phyloP scores from a whole-genome alignment of 2,888 invertebrate species.

The Drosophila peninsularis region DNA sequence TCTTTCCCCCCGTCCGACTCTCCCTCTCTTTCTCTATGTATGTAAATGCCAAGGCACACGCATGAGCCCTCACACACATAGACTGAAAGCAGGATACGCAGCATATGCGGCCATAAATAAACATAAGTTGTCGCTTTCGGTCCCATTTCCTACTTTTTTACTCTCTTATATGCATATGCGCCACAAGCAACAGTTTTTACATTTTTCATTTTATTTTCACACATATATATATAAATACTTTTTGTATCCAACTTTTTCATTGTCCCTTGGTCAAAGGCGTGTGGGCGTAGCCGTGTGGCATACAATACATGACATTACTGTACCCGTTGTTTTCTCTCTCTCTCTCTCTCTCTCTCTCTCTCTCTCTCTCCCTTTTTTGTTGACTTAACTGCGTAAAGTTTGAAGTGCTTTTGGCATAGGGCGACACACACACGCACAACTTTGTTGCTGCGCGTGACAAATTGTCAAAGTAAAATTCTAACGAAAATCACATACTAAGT shows the following conservation, averaged over 20 bases:
- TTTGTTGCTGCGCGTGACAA: conserved; percentile 21
- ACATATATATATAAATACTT: conserved; percentile 4
- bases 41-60: conserved; percentile 31
- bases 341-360: neutral
- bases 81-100: conserved; percentile 24
- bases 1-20: neutral
- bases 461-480: conserved; percentile 31
- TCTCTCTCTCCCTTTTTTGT: conserved; percentile 8
- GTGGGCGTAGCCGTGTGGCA: conserved; percentile 34
- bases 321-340: neutral
- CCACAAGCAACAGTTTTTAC: conserved; percentile 61
- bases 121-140: conserved; percentile 67
- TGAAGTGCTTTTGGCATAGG: conserved; percentile 42
- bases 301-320: conserved; percentile 19
- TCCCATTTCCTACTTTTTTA: conserved; percentile 31
- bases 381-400: conserved; percentile 50
- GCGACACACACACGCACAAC: neutral
- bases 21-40: conserved; percentile 11
- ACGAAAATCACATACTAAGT: conserved; percentile 14
- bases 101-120: conserved; percentile 73
- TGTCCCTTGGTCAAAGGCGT: conserved; percentile 55
- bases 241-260: conserved; percentile 25
- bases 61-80: conserved; percentile 17
- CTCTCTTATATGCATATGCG: conserved; percentile 19
- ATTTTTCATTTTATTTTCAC: conserved; percentile 19